phyloP scores from a whole-genome alignment of 2,888 invertebrate species.

The Priocnemis perturbator region DNA sequence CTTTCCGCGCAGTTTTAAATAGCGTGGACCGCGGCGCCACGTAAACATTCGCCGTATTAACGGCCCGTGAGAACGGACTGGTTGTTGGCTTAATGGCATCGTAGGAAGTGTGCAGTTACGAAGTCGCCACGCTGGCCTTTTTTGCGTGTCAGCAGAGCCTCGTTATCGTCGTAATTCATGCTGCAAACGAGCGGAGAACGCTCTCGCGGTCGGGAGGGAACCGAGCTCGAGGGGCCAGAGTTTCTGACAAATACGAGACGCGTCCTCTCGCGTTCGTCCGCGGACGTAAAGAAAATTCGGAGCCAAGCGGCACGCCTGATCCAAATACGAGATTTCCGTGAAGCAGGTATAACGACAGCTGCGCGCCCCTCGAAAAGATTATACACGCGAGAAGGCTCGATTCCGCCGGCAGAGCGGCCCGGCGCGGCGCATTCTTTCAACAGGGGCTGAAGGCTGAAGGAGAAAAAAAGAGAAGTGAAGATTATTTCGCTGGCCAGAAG shows the following conservation, averaged over 20 bases:
- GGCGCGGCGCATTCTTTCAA: no score
- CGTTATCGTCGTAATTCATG: constrained; percentile 34
- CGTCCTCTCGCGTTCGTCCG: constrained; percentile 7
- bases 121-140: constrained; percentile 42
- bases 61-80: constrained; percentile 65
- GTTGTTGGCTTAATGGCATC: constrained; percentile 56
- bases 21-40: constrained; percentile 44
- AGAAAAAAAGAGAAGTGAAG: no score
- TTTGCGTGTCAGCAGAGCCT: constrained; percentile 26
- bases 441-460: no score
- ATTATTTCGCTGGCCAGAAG: no score
- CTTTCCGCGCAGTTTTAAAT: constrained; percentile 52
- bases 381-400: no score
- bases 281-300: not conserved
- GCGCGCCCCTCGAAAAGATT: no score
- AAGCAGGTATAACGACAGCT: no score
- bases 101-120: constrained; percentile 60
- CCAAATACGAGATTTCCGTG: no score
- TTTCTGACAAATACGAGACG: constrained; percentile 14
- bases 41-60: constrained; percentile 63
- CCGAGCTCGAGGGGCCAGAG: constrained; percentile 13
- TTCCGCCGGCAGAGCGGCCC: no score
- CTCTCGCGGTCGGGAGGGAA: constrained; percentile 14
- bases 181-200: constrained; percentile 18
- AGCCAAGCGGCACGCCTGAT: no score